These are phyloP conservation scores for Subacronicta megacephala DNA, from an alignment of 2,888 invertebrate genomes.

Conservation along the genomic window DNA sequence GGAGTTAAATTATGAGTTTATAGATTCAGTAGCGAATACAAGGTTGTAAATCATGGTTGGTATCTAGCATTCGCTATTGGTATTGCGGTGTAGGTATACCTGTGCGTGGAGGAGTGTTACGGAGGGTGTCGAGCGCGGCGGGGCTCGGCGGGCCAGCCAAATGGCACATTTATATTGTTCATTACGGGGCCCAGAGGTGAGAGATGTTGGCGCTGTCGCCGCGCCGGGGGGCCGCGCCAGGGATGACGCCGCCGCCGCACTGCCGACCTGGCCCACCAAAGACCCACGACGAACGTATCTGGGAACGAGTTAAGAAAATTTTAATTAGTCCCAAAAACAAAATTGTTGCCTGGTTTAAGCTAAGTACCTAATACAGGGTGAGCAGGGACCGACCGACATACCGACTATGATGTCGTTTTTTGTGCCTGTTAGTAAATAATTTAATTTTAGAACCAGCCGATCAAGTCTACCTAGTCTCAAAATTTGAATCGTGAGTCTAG, in stretches of 20 bases:
- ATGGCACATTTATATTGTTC: constrained; percentile 87
- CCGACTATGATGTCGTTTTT: no score
- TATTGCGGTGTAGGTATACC: constrained; percentile 22
- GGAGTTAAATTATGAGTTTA: constrained; percentile 58
- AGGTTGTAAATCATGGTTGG: constrained; percentile 51
- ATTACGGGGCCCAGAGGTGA: constrained; percentile 85
- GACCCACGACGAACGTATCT: constrained; percentile 6
- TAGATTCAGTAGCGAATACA: constrained; percentile 60
- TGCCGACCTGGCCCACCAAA: background rate
- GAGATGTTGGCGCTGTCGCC: constrained; percentile 85
- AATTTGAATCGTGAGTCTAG: background rate
- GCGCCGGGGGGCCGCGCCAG: constrained; percentile 76
- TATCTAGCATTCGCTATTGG: constrained; percentile 36
- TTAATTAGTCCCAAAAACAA: background rate
- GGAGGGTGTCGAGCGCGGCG: constrained; percentile 38
- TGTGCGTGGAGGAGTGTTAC: constrained; percentile 44
- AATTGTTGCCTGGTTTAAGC: background rate
- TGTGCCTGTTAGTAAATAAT: no score
- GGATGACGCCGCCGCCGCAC: no score
- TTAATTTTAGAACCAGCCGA: no score
- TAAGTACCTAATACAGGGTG: no score
- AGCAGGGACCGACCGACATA: no score
- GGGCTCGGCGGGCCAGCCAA: constrained; percentile 61
- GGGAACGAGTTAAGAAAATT: constrained; percentile 10
- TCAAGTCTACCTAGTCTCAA: no score